Evolutionary conservation across 2,888 invertebrate species (phyloP).

Genomic region (Iselma pallidipennis): DNA sequence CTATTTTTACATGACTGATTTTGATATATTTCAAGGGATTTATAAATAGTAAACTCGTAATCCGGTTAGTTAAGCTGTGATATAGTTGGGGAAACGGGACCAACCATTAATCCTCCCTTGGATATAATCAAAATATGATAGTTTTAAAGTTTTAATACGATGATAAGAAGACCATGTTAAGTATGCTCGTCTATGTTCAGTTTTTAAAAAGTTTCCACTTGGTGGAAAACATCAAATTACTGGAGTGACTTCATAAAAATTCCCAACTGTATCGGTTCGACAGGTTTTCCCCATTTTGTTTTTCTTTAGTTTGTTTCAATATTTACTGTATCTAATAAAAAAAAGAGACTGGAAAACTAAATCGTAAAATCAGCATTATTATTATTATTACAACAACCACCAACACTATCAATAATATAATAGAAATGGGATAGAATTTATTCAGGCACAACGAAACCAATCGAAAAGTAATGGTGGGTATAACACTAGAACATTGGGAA

Average conservation of each 20-base stretch:
- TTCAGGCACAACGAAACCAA: constrained; percentile 29
- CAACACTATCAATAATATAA: too few relatives aligned
- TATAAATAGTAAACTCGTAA: constrained; percentile 33
- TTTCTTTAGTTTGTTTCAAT: neutral
- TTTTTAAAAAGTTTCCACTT: constrained; percentile 15
- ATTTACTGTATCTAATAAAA: neutral
- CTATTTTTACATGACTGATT: neutral
- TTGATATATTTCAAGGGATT: constrained; percentile 17
- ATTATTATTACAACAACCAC: too few relatives aligned
- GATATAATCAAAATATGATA: constrained; percentile 28
- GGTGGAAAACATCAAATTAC: constrained; percentile 13
- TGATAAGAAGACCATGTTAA: neutral
- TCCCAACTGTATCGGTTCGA: neutral
- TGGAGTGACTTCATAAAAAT: constrained; percentile 8
- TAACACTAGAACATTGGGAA: constrained; percentile 39
- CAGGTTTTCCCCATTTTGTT: neutral
- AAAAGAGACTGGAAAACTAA: neutral
- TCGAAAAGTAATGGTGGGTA: constrained; percentile 47
- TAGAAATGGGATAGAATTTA: constrained; percentile 20
- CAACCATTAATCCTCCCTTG: constrained; percentile 28
- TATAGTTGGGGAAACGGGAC: constrained; percentile 20
- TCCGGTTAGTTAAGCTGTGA: constrained; percentile 29
- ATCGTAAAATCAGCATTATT: constrained; percentile 17
- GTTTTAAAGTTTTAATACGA: constrained; percentile 6
- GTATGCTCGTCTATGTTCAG: constrained; percentile 19